Percentiles rank a stretch among this genome's conserved stretches.
Evolutionary conservation across 1,140 invertebrate genomes (phyloP).

Genomic region (Eulimnadia texana): DNA sequence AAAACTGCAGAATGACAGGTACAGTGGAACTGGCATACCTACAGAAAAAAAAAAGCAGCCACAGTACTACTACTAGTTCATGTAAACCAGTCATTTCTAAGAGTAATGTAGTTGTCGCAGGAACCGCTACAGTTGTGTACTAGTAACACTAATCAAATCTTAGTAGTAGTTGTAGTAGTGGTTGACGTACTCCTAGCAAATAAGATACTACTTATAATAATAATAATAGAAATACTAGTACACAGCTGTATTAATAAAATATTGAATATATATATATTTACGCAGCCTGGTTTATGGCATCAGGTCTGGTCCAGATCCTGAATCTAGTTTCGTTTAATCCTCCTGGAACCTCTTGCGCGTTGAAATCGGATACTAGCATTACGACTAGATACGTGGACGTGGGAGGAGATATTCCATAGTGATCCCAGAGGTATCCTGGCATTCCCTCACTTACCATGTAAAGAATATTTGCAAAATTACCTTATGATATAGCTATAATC

Average conservation of each 20-base stretch:
- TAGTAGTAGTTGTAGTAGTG: too few relatives aligned
- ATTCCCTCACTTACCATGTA: conserved; percentile 14
- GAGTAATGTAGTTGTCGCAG: too few relatives aligned
- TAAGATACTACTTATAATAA: too few relatives aligned
- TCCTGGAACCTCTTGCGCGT: conserved; percentile 37
- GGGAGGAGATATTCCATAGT: conserved; percentile 30
- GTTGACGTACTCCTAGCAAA: too few relatives aligned
- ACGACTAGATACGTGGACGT: conserved; percentile 46
- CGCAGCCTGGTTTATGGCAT: conserved; percentile 29
- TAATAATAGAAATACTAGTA: too few relatives aligned
- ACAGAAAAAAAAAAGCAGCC: background rate
- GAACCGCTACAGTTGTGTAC: too few relatives aligned
- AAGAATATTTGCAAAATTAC: background rate
- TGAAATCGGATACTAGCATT: conserved; percentile 38
- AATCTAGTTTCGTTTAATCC: conserved; percentile 26
- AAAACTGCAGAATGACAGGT: conserved; percentile 60
- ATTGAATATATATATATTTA: too few relatives aligned
- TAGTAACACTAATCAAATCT: too few relatives aligned
- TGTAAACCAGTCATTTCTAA: too few relatives aligned
- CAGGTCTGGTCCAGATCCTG: conserved; percentile 12
- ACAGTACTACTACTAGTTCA: too few relatives aligned
- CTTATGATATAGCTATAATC: too few relatives aligned
- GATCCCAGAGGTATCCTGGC: conserved; percentile 27
- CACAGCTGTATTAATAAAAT: too few relatives aligned
- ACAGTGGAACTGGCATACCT: conserved; percentile 61